These are phyloP conservation scores for Pangasius sanitwongsei DNA, from an alignment of 2,797 vertebrate genomes.

Conservation along the genomic window DNA sequence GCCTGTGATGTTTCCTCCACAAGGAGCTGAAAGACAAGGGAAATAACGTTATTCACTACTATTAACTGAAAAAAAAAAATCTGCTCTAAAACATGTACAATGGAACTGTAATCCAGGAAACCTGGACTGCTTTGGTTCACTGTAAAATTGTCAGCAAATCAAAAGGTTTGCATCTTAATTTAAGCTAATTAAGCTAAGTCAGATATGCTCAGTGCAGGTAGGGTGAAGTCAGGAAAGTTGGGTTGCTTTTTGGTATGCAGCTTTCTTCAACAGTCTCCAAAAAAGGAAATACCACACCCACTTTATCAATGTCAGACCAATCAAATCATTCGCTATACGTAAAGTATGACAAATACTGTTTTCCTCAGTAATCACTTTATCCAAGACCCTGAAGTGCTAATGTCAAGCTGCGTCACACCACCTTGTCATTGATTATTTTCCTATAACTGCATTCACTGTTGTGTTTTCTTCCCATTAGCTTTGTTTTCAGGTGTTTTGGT, in stretches of 20 bases:
- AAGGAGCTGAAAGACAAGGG: conserved; percentile 82
- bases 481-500: not conserved
- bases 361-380: not conserved
- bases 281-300: not conserved
- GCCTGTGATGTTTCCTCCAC: conserved; percentile 95
- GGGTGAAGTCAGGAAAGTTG: not conserved
- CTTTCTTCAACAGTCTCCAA: not conserved
- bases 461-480: not conserved
- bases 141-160: not conserved
- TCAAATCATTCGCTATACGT: not conserved
- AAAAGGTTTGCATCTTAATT: not conserved
- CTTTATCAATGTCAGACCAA: not conserved
- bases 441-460: not conserved
- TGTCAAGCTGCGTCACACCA: not conserved
- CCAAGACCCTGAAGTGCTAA: not conserved
- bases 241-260: not conserved
- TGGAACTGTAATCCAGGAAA: not conserved
- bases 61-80: not conserved
- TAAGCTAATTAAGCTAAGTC: not conserved
- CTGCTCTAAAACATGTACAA: not conserved
- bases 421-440: not conserved
- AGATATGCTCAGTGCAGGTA: not conserved
- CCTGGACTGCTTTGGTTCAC: not conserved
- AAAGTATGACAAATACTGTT: not conserved
- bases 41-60: not conserved